Evolutionary conservation across 2,797 vertebrate species (phyloP).

Genomic region (Epinephelus awoara): DNA sequence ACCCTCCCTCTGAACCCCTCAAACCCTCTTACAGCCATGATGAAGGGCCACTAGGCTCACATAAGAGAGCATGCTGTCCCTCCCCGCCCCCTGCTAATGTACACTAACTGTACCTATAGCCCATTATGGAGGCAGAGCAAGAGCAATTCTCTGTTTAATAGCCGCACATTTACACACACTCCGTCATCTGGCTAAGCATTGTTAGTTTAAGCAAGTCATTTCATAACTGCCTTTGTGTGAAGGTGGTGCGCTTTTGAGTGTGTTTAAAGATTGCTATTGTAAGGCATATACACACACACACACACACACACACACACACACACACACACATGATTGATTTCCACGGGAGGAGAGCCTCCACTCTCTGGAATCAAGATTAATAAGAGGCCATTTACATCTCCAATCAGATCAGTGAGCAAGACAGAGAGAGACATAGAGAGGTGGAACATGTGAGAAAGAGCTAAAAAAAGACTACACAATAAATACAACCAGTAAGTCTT

Average conservation of each 20-base stretch:
- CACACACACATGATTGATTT: constrained; percentile 74
- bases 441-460: constrained; percentile 5
- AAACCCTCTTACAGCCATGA: constrained; percentile 65
- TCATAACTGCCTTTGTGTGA: constrained; percentile 68
- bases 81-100: constrained; percentile 66
- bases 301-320: constrained; percentile 12
- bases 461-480: constrained; percentile 18
- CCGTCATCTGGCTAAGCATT: constrained; percentile 67
- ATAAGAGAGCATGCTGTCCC: constrained; percentile 50
- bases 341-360: constrained; percentile 71
- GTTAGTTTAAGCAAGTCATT: constrained; percentile 71
- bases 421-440: not conserved
- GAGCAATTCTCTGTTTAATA: constrained; percentile 72
- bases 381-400: constrained; percentile 81
- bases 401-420: constrained; percentile 67
- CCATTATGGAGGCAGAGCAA: constrained; percentile 68
- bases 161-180: constrained; percentile 62
- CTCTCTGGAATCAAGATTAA: constrained; percentile 82
- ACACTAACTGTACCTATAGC: constrained; percentile 72
- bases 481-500: constrained; percentile 33
- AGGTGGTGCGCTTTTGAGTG: constrained; percentile 33
- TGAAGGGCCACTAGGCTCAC: constrained; percentile 64
- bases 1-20: constrained; percentile 50
- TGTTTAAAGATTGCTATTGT: constrained; percentile 48
- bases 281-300: constrained; percentile 5